These are phyloP conservation scores for Chrysolina haemoptera DNA, from an alignment of 2,888 invertebrate genomes.

Conservation along the genomic window DNA sequence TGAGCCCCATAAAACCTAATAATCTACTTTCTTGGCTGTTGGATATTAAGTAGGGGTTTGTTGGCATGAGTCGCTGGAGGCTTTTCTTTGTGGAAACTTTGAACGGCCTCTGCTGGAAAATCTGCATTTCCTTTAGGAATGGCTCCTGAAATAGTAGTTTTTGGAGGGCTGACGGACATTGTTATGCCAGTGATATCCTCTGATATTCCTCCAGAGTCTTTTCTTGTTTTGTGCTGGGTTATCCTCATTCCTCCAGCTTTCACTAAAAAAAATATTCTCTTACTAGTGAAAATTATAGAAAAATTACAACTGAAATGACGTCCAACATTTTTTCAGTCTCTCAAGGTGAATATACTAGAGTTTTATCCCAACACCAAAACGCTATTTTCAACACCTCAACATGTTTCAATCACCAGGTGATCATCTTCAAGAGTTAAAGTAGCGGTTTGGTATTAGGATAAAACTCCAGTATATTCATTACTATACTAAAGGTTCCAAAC, in stretches of 20 bases:
- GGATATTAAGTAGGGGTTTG: slow-evolving; percentile 81
- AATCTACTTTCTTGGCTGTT: slow-evolving; percentile 87
- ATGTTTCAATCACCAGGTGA: too few species aligned
- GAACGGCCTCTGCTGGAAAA: slow-evolving; percentile 90
- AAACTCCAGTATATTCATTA: too few species aligned
- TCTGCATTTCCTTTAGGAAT: slow-evolving; percentile 88
- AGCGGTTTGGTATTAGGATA: too few species aligned
- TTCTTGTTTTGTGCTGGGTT: slow-evolving; percentile 86
- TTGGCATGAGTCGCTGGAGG: slow-evolving; percentile 77
- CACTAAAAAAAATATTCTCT: slow-evolving; percentile 71
- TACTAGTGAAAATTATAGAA: neutral
- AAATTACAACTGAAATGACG: neutral
- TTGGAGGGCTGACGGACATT: slow-evolving; percentile 83
- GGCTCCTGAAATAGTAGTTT: slow-evolving; percentile 86
- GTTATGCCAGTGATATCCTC: slow-evolving; percentile 83
- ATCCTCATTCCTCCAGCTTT: slow-evolving; percentile 95
- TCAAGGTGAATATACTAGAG: too few species aligned
- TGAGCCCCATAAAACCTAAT: slow-evolving; percentile 25
- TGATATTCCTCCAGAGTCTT: slow-evolving; percentile 76
- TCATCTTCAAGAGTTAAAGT: too few species aligned
- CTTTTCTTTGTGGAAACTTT: slow-evolving; percentile 85
- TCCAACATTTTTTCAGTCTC: neutral
- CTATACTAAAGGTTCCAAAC: too few species aligned
- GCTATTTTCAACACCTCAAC: too few species aligned
- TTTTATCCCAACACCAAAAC: too few species aligned